These are phyloP conservation scores for Oithona nana DNA, from an alignment of 2,888 invertebrate genomes.

Conservation along the genomic window DNA sequence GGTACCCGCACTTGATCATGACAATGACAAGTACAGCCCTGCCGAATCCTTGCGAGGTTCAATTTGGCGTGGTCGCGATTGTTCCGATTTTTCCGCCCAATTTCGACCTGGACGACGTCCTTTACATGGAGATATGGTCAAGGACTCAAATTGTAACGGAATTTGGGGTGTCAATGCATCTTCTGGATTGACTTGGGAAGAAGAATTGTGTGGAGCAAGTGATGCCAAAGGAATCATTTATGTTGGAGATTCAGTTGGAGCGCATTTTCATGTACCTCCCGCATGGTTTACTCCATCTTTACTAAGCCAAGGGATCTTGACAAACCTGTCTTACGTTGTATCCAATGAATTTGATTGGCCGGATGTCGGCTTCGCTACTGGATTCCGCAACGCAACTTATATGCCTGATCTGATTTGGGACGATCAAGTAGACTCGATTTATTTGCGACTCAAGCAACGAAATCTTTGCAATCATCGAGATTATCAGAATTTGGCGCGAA, in stretches of 20 bases:
- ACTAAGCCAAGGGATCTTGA: conserved; percentile 25
- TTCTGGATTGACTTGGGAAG: conserved; percentile 25
- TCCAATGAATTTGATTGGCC: conserved; percentile 36
- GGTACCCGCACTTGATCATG: background rate
- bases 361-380: conserved; percentile 31
- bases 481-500: conserved; percentile 33
- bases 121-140: conserved; percentile 23
- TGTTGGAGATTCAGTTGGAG: conserved; percentile 32
- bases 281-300: background rate
- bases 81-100: background rate
- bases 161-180: conserved; percentile 26
- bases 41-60: conserved; percentile 4
- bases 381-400: conserved; percentile 24
- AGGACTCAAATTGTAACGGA: conserved; percentile 30
- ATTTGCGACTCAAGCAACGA: conserved; percentile 26
- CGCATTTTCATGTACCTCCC: conserved; percentile 34
- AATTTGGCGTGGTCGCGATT: conserved; percentile 12
- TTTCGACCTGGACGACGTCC: conserved; percentile 22
- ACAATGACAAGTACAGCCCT: background rate
- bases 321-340: conserved; percentile 28
- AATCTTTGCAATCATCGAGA: conserved; percentile 34
- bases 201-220: conserved; percentile 25
- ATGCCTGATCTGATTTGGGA: conserved; percentile 24
- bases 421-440: conserved; percentile 24
- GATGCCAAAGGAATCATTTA: conserved; percentile 26